phyloP scores from a whole-genome alignment of 2,888 invertebrate species.

The Harmothoe impar region DNA sequence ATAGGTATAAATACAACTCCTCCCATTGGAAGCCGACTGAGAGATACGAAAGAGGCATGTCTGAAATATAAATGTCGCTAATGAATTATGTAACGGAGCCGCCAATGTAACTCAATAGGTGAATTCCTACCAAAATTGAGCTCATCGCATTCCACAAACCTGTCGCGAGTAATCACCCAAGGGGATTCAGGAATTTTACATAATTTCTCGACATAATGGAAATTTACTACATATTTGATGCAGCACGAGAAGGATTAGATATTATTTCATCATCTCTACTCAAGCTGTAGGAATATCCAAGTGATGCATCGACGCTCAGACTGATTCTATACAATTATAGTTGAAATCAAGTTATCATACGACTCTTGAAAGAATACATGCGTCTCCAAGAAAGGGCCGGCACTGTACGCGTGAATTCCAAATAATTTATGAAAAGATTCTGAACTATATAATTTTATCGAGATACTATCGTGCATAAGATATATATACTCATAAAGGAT shows the following conservation, averaged over 20 bases:
- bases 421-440: too few species aligned
- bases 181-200: background rate
- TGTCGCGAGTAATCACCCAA: background rate
- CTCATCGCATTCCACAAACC: conserved; percentile 3
- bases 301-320: background rate
- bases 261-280: conserved; percentile 8
- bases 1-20: background rate
- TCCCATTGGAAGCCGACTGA: background rate
- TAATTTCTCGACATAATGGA: background rate
- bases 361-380: too few species aligned
- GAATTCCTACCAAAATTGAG: background rate
- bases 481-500: too few species aligned
- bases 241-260: background rate
- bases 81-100: background rate
- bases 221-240: background rate
- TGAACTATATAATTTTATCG: too few species aligned
- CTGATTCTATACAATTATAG: background rate
- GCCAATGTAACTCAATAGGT: background rate
- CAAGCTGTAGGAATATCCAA: background rate
- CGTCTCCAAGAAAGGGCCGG: too few species aligned
- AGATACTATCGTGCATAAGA: too few species aligned
- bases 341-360: background rate
- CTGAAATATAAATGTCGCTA: background rate
- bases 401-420: too few species aligned
- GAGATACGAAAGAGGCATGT: background rate